phyloP scores from a whole-genome alignment of 2,113 vertebrate genomes.

The Crotalus viridis region DNA sequence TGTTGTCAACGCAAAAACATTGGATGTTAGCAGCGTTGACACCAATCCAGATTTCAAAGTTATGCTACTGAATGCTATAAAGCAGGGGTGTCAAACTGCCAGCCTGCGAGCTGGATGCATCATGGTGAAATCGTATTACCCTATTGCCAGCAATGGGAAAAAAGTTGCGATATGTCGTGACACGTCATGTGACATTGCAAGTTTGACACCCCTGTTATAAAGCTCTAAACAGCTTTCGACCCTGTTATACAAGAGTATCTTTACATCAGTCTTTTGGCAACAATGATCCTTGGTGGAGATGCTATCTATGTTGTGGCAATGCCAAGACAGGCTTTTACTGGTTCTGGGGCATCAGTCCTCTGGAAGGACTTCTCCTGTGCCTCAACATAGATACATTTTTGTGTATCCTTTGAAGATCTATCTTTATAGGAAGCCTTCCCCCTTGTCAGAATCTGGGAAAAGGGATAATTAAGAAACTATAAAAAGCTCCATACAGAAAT shows the following conservation, averaged over 20 bases:
- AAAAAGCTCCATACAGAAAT: neutral
- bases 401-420: neutral
- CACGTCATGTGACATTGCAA: too few relatives aligned
- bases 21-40: too few relatives aligned
- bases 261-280: neutral
- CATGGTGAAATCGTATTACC: too few relatives aligned
- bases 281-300: neutral
- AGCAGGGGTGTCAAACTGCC: too few relatives aligned
- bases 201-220: neutral
- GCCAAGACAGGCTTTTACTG: neutral
- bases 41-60: neutral
- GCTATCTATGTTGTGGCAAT: neutral
- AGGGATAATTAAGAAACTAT: neutral
- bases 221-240: neutral
- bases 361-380: neutral
- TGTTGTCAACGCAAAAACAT: too few relatives aligned
- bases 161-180: too few relatives aligned
- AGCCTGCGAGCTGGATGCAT: fast-evolving
- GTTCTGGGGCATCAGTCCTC: neutral
- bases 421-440: neutral
- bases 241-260: neutral
- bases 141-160: too few relatives aligned
- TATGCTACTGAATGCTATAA: neutral
- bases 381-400: neutral
- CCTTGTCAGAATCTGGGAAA: neutral